These are phyloP conservation scores for Mugil cephalus DNA, from an alignment of 2,113 vertebrate genomes.

Conservation along the genomic window DNA sequence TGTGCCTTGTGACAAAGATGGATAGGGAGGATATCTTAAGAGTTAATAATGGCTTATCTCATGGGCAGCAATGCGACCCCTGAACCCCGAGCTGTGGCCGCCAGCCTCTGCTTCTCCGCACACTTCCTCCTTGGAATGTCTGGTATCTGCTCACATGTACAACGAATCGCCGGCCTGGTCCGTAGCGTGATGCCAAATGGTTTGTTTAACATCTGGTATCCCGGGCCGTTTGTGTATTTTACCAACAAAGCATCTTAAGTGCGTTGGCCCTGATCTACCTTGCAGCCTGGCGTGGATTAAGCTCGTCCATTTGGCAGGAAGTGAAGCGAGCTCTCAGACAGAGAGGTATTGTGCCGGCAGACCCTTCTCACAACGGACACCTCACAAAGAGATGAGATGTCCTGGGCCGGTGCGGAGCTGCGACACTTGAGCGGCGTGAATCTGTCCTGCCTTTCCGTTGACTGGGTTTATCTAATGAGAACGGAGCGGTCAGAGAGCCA, in stretches of 20 bases:
- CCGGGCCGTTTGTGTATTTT: constrained; percentile 6
- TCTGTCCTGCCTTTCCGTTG: constrained; percentile 42
- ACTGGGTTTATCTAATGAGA: constrained; percentile 68
- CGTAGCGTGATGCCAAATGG: constrained; percentile 11
- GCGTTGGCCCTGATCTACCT: constrained; percentile 13
- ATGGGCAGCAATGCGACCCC: constrained; percentile 17
- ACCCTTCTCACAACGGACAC: constrained; percentile 22
- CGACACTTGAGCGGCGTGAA: constrained; percentile 56
- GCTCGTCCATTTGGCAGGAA: constrained; percentile 26
- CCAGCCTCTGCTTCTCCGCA: constrained; percentile 21
- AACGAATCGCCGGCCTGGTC: not conserved
- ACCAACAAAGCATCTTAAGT: constrained; percentile 28
- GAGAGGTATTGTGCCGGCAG: constrained; percentile 45
- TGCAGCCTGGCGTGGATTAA: constrained; percentile 24
- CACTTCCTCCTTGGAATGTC: constrained; percentile 46
- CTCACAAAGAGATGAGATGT: constrained; percentile 41
- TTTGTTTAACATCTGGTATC: constrained; percentile 42
- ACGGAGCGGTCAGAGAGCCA: constrained; percentile 46
- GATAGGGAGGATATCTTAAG: constrained; percentile 2
- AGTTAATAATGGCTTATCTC: constrained; percentile 43
- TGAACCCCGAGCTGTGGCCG: constrained; percentile 34
- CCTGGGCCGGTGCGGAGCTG: constrained; percentile 16
- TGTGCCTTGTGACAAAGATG: not conserved
- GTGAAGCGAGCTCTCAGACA: constrained; percentile 17
- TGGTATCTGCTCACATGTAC: constrained; percentile 39